Conservation (phyloP, 1,140 invertebrate genomes). For the Cheumatopsyche charites region DNA sequence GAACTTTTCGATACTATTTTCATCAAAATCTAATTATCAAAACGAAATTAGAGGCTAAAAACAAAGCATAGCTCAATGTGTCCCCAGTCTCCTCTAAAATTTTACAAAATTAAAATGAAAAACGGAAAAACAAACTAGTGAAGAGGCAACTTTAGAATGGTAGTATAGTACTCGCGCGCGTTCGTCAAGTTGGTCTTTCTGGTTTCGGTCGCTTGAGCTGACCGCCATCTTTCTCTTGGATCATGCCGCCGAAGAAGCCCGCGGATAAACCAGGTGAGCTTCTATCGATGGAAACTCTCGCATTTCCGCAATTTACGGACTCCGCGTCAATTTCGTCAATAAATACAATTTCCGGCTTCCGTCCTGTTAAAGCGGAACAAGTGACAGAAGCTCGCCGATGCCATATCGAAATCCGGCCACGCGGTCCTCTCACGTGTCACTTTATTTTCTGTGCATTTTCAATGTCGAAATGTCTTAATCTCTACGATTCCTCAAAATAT, state of each 20-base stretch:
- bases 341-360: neutral
- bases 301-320: neutral
- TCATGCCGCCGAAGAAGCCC: conserved; percentile 48
- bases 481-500: no score
- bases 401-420: neutral
- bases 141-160: no score
- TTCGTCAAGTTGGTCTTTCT: conserved; percentile 16
- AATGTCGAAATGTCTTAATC: no score
- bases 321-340: neutral
- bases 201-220: conserved; percentile 34
- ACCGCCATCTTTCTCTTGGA: conserved; percentile 46
- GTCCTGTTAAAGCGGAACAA: neutral
- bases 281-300: neutral
- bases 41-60: no score
- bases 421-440: conserved; percentile 14
- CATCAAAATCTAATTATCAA: no score
- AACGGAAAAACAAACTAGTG: no score
- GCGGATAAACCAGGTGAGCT: conserved; percentile 46
- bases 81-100: no score
- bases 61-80: no score
- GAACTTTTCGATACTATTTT: no score
- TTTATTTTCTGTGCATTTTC: no score
- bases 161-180: neutral
- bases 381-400: neutral
- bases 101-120: no score